These are phyloP conservation scores for Sus scrofa DNA, from an alignment of 2,113 vertebrate species.

Conservation along the genomic window T2T-Sscrofa CM000816.6:20439501-20440000, in stretches of 20 bases:
- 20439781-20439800: neutral
- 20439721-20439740: too few species aligned
- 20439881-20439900: neutral
- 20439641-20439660: neutral
- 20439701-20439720: neutral
- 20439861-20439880: neutral
- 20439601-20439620: neutral
- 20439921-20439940: slow-evolving; percentile 93
- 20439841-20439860: neutral
- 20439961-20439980: slow-evolving; percentile 88
- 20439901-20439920: slow-evolving; percentile 84
- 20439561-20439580: neutral
- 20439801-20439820: neutral
- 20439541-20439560: neutral
- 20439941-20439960: slow-evolving; percentile 91
- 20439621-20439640: neutral
- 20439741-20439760: neutral
- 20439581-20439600: neutral
- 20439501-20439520: neutral
- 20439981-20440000: slow-evolving; percentile 87
- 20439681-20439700: neutral
- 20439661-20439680: neutral
- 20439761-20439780: neutral
- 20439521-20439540: neutral
- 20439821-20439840: neutral